Percentiles rank a stretch among this genome's conserved stretches.
Evolutionary conservation across 1,140 invertebrate genomes (phyloP).

Genomic region (Ceratina australensis): DNA sequence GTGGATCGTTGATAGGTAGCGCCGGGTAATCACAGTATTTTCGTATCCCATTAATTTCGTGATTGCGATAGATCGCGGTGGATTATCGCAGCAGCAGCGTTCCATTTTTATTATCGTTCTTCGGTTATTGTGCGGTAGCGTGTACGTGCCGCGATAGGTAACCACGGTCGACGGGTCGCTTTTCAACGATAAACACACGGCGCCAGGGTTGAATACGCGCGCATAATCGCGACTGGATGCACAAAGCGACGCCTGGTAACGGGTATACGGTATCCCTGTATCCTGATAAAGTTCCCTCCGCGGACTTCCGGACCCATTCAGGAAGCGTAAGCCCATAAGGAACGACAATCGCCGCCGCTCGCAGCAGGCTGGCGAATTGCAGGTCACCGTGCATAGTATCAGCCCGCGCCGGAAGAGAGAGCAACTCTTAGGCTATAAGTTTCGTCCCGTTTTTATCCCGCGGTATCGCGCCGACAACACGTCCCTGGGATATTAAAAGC

Average conservation of each 20-base stretch:
- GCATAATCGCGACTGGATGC: slow-evolving; percentile 51
- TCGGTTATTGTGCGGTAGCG: slow-evolving; percentile 40
- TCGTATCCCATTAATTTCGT: slow-evolving; percentile 1
- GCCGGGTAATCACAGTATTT: no score
- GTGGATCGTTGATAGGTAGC: no score
- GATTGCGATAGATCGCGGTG: not conserved
- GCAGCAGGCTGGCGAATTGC: slow-evolving; percentile 43
- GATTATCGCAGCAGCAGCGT: not conserved
- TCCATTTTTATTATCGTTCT: slow-evolving; percentile 57
- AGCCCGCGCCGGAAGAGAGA: slow-evolving; percentile 1
- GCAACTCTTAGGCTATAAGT: slow-evolving; percentile 15
- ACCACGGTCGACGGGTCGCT: not conserved
- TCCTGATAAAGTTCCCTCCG: slow-evolving; percentile 50
- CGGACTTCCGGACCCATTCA: slow-evolving; percentile 43
- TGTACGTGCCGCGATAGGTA: slow-evolving; percentile 37
- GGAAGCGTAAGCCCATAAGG: slow-evolving; percentile 62
- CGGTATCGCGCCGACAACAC: not conserved
- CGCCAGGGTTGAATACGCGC: slow-evolving; percentile 38
- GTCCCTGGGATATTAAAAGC: slow-evolving; percentile 11
- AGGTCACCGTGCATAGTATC: slow-evolving; percentile 30
- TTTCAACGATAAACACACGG: slow-evolving; percentile 28
- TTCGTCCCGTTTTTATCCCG: slow-evolving; percentile 8
- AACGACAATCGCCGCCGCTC: slow-evolving; percentile 41
- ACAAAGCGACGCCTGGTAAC: slow-evolving; percentile 49
- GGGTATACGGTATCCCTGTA: slow-evolving; percentile 36